phyloP scores from a whole-genome alignment of 2,797 vertebrate genomes.

The Furcifer pardalis region DNA sequence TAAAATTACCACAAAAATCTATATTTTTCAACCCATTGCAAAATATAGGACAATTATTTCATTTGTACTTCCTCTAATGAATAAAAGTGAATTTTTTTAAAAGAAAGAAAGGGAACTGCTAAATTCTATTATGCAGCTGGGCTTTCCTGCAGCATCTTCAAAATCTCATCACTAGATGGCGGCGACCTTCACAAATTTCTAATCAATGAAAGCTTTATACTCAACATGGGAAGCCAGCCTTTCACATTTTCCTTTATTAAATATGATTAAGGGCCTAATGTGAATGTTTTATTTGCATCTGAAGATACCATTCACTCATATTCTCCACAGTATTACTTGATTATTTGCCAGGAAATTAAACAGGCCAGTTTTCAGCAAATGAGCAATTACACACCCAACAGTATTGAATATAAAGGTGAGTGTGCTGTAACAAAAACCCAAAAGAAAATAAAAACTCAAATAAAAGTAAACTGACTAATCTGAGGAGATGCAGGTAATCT shows the following conservation, averaged over 20 bases:
- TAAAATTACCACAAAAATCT: not conserved
- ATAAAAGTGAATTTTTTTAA: not conserved
- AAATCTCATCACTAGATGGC: conserved; percentile 78
- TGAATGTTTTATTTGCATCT: conserved; percentile 7
- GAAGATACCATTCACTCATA: conserved; percentile 14
- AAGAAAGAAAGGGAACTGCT: not conserved
- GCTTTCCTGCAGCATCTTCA: conserved; percentile 61
- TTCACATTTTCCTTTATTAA: conserved; percentile 29
- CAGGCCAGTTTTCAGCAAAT: conserved; percentile 11
- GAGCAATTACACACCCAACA: not conserved
- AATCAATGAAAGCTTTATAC: conserved; percentile 32
- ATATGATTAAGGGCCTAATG: not conserved
- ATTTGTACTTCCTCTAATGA: conserved; percentile 7
- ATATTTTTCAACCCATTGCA: not conserved
- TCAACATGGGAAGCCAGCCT: not conserved
- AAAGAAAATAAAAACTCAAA: not conserved
- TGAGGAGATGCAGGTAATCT: not conserved
- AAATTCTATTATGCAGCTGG: not conserved
- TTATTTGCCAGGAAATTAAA: conserved; percentile 5
- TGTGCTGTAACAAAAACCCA: not conserved
- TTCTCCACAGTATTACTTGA: conserved; percentile 21
- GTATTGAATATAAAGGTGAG: not conserved
- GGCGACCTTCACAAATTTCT: conserved; percentile 67
- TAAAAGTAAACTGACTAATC: not conserved
- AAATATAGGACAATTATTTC: not conserved